phyloP scores from a whole-genome alignment of 2,113 vertebrate species.

The Eonycteris spelaea region DNA sequence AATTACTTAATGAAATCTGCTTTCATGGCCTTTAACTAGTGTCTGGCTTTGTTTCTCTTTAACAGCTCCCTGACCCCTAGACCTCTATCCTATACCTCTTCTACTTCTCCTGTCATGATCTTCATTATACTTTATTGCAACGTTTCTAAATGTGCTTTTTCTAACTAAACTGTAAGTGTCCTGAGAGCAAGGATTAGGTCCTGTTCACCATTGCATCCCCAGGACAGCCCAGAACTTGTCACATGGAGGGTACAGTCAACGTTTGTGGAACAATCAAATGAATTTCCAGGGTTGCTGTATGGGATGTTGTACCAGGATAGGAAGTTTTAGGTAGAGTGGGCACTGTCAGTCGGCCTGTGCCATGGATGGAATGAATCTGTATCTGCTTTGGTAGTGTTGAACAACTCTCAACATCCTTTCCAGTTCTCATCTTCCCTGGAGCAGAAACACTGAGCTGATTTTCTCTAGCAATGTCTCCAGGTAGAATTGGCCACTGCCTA shows the following conservation, averaged over 20 bases:
- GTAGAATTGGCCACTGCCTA: background rate
- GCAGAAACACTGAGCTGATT: background rate
- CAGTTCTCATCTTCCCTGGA: background rate
- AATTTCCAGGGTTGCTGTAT: background rate
- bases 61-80: background rate
- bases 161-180: background rate
- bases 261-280: background rate
- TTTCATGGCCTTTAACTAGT: background rate
- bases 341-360: rapidly evolving
- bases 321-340: background rate
- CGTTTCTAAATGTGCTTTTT: background rate
- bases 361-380: background rate
- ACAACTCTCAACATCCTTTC: background rate
- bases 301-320: too few species aligned
- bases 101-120: background rate
- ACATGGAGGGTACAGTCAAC: background rate
- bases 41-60: background rate
- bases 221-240: background rate
- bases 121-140: background rate
- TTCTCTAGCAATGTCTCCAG: background rate
- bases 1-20: background rate
- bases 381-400: background rate
- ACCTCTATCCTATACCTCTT: background rate
- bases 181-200: background rate
- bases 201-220: background rate